These are phyloP conservation scores for Diabrotica balteata DNA, from an alignment of 2,888 invertebrate species.

Conservation along the genomic window DNA sequence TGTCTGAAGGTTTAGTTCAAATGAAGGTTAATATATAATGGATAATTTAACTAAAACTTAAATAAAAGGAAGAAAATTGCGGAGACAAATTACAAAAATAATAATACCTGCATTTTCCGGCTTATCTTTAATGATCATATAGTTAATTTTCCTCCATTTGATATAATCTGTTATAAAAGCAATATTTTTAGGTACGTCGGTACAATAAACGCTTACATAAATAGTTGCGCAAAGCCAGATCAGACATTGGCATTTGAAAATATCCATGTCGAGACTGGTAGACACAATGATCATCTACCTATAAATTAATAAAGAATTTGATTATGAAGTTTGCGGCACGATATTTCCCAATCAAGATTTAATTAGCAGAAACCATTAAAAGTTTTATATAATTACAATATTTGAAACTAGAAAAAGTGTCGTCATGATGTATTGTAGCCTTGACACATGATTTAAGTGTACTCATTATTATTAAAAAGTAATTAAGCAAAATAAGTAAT, in stretches of 20 bases:
- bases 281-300: neutral
- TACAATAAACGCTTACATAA: neutral
- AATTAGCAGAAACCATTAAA: neutral
- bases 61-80: no score
- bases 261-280: conserved; percentile 4
- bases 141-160: conserved; percentile 40
- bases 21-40: no score
- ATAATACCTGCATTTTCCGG: conserved; percentile 35
- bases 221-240: conserved; percentile 1
- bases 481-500: no score
- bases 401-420: no score
- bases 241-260: neutral
- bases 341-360: conserved; percentile 9
- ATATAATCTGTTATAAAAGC: conserved; percentile 42
- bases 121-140: conserved; percentile 42
- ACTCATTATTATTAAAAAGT: no score
- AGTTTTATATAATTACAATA: neutral
- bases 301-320: neutral
- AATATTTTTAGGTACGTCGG: conserved; percentile 23
- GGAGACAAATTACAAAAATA: neutral
- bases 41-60: no score
- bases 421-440: no score
- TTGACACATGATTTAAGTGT: no score
- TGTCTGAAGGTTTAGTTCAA: no score
- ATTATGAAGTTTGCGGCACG: conserved; percentile 1